phyloP scores from a whole-genome alignment of 2,113 vertebrate genomes.

The Suncus etruscus region DNA sequence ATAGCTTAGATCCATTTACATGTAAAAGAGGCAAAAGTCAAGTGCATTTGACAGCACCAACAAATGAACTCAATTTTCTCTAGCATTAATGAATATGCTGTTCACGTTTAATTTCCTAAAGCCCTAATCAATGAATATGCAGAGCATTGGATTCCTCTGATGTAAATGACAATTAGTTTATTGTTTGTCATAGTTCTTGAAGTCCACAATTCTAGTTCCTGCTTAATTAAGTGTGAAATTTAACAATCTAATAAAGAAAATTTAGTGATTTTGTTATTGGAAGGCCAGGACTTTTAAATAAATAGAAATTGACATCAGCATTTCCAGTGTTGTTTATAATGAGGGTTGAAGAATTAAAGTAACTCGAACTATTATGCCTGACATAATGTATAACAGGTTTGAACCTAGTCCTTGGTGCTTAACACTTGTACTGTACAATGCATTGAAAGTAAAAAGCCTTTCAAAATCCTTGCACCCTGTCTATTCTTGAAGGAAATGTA shows the following conservation, averaged over 20 bases:
- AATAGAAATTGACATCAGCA: background rate
- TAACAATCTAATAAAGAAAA: conserved; percentile 11
- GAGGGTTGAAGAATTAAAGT: background rate
- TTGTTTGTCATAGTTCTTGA: conserved; percentile 23
- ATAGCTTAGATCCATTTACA: conserved; percentile 38
- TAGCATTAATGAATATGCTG: conserved; percentile 12
- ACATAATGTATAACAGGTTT: background rate
- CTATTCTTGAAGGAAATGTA: background rate
- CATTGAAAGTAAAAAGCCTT: background rate
- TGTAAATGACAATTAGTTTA: conserved; percentile 31
- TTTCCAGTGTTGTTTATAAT: background rate
- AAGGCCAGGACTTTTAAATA: background rate
- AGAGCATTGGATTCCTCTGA: conserved; percentile 20
- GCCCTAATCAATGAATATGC: conserved; percentile 1
- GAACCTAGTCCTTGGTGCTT: background rate
- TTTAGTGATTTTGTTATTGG: background rate
- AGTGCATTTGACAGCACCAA: conserved; percentile 15
- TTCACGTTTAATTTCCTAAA: conserved; percentile 53
- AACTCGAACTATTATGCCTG: background rate
- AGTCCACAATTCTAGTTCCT: conserved; percentile 51
- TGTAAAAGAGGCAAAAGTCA: conserved; percentile 53
- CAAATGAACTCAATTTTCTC: background rate
- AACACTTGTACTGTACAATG: background rate
- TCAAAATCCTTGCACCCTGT: background rate
- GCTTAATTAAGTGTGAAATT: conserved; percentile 47